Conservation (phyloP, 2,797 vertebrate species). For the Sebastes matsubarae region DNA sequence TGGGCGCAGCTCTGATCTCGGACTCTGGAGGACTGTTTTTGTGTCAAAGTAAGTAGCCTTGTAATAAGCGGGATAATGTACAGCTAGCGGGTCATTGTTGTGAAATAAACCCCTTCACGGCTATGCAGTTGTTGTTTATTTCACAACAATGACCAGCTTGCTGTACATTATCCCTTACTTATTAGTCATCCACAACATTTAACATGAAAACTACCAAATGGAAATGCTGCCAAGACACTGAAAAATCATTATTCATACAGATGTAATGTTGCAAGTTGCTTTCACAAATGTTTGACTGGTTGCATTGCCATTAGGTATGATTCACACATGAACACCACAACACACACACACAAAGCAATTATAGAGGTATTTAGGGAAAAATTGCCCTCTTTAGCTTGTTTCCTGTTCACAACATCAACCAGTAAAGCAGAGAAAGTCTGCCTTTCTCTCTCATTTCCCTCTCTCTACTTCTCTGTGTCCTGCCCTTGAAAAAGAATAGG, state of each 20-base stretch:
- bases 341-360: conserved; percentile 13
- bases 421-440: conserved; percentile 14
- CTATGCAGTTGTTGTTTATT: no score
- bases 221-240: neutral
- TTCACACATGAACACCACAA: neutral
- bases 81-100: no score
- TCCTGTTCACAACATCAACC: conserved; percentile 31
- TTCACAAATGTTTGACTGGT: neutral
- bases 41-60: no score
- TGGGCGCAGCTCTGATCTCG: no score
- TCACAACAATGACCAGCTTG: no score
- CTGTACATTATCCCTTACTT: no score
- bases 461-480: conserved; percentile 46
- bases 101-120: no score
- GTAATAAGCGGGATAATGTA: no score
- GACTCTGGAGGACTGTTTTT: no score
- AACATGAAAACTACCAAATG: neutral
- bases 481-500: conserved; percentile 75
- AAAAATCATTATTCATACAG: neutral
- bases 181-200: neutral
- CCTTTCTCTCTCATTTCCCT: conserved; percentile 23
- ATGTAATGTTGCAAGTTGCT: neutral
- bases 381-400: neutral
- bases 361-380: conserved; percentile 16
- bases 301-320: neutral